A percentile compares a stretch with the other conserved stretches of the same genome.
phyloP scores from a whole-genome alignment of 2,113 vertebrate species.

The Ceyx cyanopectus region DNA sequence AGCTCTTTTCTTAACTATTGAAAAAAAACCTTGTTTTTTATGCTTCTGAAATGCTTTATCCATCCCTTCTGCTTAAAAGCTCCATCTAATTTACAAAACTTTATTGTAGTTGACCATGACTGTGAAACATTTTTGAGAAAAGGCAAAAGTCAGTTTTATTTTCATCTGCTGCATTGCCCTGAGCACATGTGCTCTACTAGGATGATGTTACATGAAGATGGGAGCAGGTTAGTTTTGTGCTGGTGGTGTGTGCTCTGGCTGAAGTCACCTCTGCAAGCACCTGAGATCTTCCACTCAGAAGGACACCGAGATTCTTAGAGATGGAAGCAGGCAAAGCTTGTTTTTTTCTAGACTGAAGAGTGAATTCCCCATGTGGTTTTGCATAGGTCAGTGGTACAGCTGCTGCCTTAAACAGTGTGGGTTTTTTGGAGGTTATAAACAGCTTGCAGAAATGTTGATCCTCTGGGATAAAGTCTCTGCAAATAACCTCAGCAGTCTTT shows the following conservation, averaged over 20 bases:
- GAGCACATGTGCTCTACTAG: neutral
- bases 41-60: neutral
- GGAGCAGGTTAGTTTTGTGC: neutral
- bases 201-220: neutral
- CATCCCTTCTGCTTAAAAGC: neutral
- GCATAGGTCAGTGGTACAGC: neutral
- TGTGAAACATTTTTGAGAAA: neutral
- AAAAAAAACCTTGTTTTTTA: neutral
- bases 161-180: neutral
- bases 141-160: neutral
- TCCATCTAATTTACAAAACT: neutral
- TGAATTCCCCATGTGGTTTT: neutral
- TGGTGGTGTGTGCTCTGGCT: neutral
- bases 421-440: neutral
- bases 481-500: neutral
- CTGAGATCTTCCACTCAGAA: neutral
- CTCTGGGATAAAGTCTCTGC: neutral
- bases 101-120: neutral
- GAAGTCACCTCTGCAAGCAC: neutral
- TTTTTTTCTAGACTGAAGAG: neutral
- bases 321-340: neutral
- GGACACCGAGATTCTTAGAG: neutral
- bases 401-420: neutral
- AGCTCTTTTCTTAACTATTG: neutral
- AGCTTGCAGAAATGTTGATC: neutral